Evolutionary conservation across 2,113 vertebrate species (phyloP), one percentile per base, ranked within the genome.

Genomic region (Corvus cornix): DNA sequence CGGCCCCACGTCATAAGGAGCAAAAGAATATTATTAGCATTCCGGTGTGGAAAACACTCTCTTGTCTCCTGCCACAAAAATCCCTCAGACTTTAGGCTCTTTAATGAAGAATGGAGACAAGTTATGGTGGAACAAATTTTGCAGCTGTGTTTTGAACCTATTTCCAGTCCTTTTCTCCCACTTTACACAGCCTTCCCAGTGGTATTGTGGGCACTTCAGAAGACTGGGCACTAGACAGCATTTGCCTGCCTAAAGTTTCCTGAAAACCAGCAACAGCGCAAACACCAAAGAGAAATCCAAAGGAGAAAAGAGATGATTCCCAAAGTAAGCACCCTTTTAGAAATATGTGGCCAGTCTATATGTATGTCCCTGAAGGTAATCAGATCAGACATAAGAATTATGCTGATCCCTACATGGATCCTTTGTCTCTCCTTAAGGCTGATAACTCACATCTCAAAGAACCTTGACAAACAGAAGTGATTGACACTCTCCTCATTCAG

Each of bases 391-490:
- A 51, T 59, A 67, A 79, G 72, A 87, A 91, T 89, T 93, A 88
- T n/a, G 48, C 55, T 94, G 77, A 68, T 91, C 85, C 68, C 28
- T 60, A 76, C 88, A 79, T 9, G 22, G 73, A 89, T 91, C 93
- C 44, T 87, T 55, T 70, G 39, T 94, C 35, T 86, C 82, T 91
- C 90, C 73, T 93, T 88, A 88, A 94, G 87, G 44, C 56, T 91
- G 88, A 60, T 95, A 84, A 84, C 53, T 90, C 87, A 48, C 46
- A 78, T 60, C 80, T 66, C 53, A 78, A 84, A 94, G 72, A 53
- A 79, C 53, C 87, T 79, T 87, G 77, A 63, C 86, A 83, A 97
- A 89, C 30, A 95, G 74, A 67, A 48, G 35, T 93, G 81, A 96
- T 48, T 96, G 87, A 78, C 90, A 84, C 49, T 63, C 48, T 68